phyloP scores from a whole-genome alignment of 2,888 invertebrate genomes.

The Trichopoda pennipes region DNA sequence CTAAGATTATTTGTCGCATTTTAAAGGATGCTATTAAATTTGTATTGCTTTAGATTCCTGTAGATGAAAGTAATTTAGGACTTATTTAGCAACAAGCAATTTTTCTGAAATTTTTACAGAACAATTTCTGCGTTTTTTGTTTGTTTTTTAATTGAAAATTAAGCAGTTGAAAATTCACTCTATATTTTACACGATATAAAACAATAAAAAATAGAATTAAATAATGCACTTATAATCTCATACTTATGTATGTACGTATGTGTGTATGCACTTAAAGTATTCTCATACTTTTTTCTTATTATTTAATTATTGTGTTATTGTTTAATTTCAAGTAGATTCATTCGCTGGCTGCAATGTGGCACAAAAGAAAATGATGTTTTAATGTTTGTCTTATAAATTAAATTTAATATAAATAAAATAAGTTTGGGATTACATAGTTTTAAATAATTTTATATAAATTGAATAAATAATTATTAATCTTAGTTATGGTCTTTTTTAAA shows the following conservation, averaged over 20 bases:
- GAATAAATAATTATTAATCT: no score
- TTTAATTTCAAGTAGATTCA: constrained; percentile 27
- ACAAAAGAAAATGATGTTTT: background rate
- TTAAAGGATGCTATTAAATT: no score
- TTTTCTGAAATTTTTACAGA: background rate
- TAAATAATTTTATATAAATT: no score
- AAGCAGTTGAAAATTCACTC: background rate
- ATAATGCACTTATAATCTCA: constrained; percentile 41
- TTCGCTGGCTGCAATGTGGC: constrained; percentile 3
- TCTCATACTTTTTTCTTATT: constrained; percentile 28
- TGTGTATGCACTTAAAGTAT: constrained; percentile 24
- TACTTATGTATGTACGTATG: background rate
- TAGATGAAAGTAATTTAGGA: no score
- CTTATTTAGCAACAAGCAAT: no score
- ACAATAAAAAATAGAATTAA: constrained; percentile 3
- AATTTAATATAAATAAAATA: no score
- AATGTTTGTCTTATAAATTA: no score
- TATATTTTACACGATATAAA: constrained; percentile 2
- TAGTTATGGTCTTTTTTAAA: no score
- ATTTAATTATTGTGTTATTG: constrained; percentile 48
- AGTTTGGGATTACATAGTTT: no score
- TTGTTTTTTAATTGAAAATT: background rate
- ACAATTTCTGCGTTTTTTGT: background rate
- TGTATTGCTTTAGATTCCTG: no score
- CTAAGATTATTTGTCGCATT: no score